A percentile compares a stretch with the other conserved stretches of the same genome.
These are phyloP conservation scores for Scaptomyza pallida DNA, from an alignment of 1,140 invertebrate genomes.

Conservation along the genomic window DNA sequence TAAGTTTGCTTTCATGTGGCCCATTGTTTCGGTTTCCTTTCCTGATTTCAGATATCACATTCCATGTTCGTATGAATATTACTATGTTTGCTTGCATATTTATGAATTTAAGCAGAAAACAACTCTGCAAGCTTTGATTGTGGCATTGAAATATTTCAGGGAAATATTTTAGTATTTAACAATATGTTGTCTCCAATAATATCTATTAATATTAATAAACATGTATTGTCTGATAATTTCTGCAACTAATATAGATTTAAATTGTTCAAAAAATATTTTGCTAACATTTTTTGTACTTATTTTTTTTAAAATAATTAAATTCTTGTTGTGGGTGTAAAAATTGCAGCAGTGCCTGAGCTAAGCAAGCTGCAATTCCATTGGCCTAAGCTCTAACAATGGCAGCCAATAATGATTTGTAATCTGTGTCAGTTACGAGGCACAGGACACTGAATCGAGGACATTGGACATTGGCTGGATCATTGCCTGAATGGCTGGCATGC, in stretches of 20 bases:
- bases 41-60: not conserved
- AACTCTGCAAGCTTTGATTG: too few relatives aligned
- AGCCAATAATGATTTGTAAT: slow-evolving; percentile 56
- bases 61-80: not conserved
- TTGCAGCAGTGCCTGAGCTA: not conserved
- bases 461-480: slow-evolving; percentile 12
- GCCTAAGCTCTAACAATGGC: slow-evolving; percentile 25
- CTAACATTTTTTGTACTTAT: not conserved
- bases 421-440: slow-evolving; percentile 39
- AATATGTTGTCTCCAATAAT: too few relatives aligned
- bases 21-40: slow-evolving; percentile 20
- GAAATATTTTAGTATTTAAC: too few relatives aligned
- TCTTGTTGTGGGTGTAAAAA: not conserved
- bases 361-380: slow-evolving; percentile 20
- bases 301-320: not conserved
- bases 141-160: too few relatives aligned
- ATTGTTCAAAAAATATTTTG: too few relatives aligned
- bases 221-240: too few relatives aligned
- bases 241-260: too few relatives aligned
- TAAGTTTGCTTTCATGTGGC: slow-evolving; percentile 53
- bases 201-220: too few relatives aligned
- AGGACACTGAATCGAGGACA: slow-evolving; percentile 26
- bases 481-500: slow-evolving; percentile 11
- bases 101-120: too few relatives aligned
- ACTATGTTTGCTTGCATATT: too few relatives aligned